A percentile compares a stretch with the other conserved stretches of the same genome.
Conservation (phyloP, 1,140 invertebrate genomes). For the Pseudomyrmex concolor region DNA sequence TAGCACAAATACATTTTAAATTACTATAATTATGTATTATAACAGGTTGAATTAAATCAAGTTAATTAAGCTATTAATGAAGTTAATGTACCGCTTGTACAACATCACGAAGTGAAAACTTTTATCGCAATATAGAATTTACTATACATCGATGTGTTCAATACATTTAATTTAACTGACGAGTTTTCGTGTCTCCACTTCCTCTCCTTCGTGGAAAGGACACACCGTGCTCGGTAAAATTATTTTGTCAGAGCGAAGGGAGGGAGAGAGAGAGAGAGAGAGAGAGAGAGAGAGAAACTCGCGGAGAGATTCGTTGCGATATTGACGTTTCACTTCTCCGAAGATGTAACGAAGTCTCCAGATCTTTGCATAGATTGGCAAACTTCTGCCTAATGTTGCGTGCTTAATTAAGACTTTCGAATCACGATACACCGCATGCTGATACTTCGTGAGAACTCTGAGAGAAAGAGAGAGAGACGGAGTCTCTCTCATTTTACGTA, state of each 20-base stretch:
- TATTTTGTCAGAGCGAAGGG: constrained; percentile 37
- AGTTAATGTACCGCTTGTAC: neutral
- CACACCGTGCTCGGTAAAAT: constrained; percentile 27
- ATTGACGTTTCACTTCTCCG: constrained; percentile 56
- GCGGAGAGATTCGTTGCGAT: constrained; percentile 48
- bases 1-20: neutral
- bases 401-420: constrained; percentile 55
- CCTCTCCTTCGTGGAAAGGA: constrained; percentile 20
- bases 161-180: constrained; percentile 53
- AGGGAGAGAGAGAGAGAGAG: too few species aligned
- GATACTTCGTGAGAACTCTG: neutral
- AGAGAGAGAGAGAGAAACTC: constrained; percentile 3
- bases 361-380: constrained; percentile 40
- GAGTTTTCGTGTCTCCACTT: constrained; percentile 11
- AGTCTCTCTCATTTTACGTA: constrained; percentile 10
- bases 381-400: constrained; percentile 53
- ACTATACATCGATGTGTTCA: constrained; percentile 36
- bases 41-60: constrained; percentile 8
- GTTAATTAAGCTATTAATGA: constrained; percentile 10
- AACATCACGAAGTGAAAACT: constrained; percentile 12
- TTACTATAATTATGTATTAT: neutral
- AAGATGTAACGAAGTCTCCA: constrained; percentile 44
- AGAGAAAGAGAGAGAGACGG: neutral
- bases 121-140: constrained; percentile 2
- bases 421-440: constrained; percentile 40